A percentile compares a stretch with the other conserved stretches of the same genome.
Conservation (phyloP, 2,888 invertebrate species). For the Lordiphosa andalusiaca region DNA sequence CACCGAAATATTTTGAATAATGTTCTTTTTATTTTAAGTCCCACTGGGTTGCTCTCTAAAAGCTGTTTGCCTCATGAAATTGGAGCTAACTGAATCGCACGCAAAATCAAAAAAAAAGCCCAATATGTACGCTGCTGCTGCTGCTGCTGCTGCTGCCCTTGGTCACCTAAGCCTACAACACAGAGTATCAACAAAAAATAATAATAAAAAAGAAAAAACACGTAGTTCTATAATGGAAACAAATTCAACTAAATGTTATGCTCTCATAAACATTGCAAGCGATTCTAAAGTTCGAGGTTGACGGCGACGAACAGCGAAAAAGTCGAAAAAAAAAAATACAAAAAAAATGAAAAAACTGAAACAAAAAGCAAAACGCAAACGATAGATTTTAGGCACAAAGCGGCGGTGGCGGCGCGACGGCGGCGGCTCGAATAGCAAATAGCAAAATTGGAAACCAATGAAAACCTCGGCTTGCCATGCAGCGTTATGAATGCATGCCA, state of each 20-base stretch:
- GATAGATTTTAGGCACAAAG: constrained; percentile 72
- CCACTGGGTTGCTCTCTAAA: no score
- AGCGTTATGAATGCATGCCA: constrained; percentile 71
- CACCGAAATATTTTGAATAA: no score
- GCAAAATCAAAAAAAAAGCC: constrained; percentile 1
- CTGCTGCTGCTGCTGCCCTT: constrained; percentile 16
- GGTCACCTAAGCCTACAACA: constrained; percentile 33
- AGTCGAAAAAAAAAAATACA: constrained; percentile 21
- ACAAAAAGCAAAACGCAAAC: constrained; percentile 38
- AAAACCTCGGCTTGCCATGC: constrained; percentile 65
- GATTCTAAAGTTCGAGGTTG: constrained; percentile 76
- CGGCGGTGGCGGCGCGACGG: constrained; percentile 22
- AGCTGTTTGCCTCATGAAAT: no score
- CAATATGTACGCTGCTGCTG: not conserved
- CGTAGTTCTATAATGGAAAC: constrained; percentile 33
- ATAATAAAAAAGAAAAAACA: constrained; percentile 35
- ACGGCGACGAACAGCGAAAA: constrained; percentile 59
- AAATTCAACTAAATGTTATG: constrained; percentile 63
- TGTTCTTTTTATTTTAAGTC: no score
- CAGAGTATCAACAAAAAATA: constrained; percentile 15
- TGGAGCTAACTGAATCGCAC: constrained; percentile 16
- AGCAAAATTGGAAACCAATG: constrained; percentile 74
- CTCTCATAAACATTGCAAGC: constrained; percentile 74
- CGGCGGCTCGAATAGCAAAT: constrained; percentile 62
- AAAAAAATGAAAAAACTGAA: constrained; percentile 18